phyloP scores from a whole-genome alignment of 2,113 vertebrate genomes.

The Chaetops frenatus region DNA sequence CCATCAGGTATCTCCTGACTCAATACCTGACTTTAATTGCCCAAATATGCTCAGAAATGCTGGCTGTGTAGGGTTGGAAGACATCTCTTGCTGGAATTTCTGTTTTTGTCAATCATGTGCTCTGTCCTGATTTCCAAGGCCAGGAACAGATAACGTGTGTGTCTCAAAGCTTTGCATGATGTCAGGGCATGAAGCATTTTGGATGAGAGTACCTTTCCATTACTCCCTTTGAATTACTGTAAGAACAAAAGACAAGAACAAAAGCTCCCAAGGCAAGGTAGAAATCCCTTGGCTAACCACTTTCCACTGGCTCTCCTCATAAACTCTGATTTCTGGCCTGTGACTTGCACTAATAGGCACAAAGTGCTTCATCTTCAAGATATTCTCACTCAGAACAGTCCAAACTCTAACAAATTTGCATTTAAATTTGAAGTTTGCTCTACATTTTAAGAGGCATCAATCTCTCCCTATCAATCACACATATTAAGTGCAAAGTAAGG shows the following conservation, averaged over 20 bases:
- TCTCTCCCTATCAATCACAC: neutral
- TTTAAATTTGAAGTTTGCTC: neutral
- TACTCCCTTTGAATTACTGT: neutral
- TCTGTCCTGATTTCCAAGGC: neutral
- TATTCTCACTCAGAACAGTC: neutral
- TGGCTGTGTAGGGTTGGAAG: neutral
- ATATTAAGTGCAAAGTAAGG: rapidly evolving
- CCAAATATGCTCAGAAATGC: neutral
- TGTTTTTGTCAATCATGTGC: neutral
- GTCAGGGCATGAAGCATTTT: neutral
- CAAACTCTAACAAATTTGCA: neutral
- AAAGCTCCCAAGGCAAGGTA: neutral
- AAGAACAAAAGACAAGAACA: neutral
- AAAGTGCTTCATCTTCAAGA: neutral
- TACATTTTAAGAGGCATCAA: neutral
- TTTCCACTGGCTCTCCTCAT: neutral
- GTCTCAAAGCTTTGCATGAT: neutral
- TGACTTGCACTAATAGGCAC: neutral
- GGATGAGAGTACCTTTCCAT: neutral
- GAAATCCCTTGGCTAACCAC: neutral
- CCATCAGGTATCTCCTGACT: neutral
- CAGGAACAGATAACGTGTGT: neutral
- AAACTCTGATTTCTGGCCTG: neutral
- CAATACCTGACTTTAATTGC: neutral
- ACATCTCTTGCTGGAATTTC: neutral